phyloP scores from a whole-genome alignment of 2,113 vertebrate genomes.

The Python bivittatus region DNA sequence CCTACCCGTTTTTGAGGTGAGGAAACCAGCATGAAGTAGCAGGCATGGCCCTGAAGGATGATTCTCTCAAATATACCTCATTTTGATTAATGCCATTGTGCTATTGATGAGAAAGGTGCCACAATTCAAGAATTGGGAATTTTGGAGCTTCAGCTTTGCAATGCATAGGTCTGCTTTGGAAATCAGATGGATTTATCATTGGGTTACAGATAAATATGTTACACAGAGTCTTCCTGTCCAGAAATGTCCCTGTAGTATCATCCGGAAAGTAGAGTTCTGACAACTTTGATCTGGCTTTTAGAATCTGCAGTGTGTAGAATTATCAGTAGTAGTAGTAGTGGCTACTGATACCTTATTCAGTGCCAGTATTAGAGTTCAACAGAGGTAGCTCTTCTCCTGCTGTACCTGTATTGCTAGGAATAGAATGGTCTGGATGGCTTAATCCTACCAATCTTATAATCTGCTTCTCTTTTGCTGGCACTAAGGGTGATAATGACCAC shows the following conservation, averaged over 20 bases:
- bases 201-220: neutral
- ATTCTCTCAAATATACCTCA: neutral
- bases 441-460: neutral
- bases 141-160: neutral
- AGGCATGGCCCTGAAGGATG: neutral
- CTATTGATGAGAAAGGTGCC: neutral
- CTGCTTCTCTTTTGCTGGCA: neutral
- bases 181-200: neutral
- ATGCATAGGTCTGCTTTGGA: neutral
- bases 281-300: neutral
- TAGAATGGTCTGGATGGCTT: neutral
- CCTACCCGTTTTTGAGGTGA: neutral
- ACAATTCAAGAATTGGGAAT: neutral
- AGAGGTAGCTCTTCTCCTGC: neutral
- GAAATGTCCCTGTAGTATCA: neutral
- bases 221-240: neutral
- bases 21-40: neutral
- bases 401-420: no score
- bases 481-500: neutral
- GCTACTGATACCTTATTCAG: no score
- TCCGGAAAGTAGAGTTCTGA: neutral
- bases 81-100: neutral
- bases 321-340: neutral
- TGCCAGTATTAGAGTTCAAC: neutral
- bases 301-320: neutral